These are phyloP conservation scores for Cryptoblepharus egeriae DNA, from an alignment of 2,797 vertebrate genomes.

Conservation along the genomic window DNA sequence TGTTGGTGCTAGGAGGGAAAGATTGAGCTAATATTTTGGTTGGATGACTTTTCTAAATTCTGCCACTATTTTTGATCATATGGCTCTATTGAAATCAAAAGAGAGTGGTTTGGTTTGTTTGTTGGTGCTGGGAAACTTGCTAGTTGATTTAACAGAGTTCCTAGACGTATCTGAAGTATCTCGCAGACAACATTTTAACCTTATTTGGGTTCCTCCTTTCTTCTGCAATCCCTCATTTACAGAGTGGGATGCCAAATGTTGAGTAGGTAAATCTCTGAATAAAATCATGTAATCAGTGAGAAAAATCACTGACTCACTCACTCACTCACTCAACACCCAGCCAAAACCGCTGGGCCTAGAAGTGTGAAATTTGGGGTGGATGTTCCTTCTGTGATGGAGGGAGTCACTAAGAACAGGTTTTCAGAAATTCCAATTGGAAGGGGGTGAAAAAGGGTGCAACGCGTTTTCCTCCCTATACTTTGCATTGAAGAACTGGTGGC, in stretches of 20 bases:
- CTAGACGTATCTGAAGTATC: not conserved
- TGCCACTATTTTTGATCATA: not conserved
- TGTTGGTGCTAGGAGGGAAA: too few species aligned
- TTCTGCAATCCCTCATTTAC: not conserved
- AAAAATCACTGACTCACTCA: too few species aligned
- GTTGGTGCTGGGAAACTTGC: not conserved
- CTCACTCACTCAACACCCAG: too few species aligned
- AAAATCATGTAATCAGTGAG: not conserved
- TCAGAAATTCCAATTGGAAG: too few species aligned
- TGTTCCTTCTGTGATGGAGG: too few species aligned
- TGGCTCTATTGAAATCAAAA: not conserved
- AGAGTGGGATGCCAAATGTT: not conserved
- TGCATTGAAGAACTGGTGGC: too few species aligned
- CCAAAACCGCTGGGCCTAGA: too few species aligned
- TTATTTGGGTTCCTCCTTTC: not conserved
- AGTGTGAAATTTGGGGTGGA: too few species aligned
- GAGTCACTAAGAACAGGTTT: too few species aligned
- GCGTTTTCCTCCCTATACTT: too few species aligned
- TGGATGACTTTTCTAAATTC: not conserved
- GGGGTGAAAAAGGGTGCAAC: too few species aligned
- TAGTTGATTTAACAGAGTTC: not conserved
- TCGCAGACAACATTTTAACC: not conserved
- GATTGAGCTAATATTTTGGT: too few species aligned
- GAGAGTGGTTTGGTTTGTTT: not conserved
- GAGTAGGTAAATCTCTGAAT: not conserved